Base-by-base conservation (phyloP, 2,888 invertebrate genomes). In the Drosophila hamatofila region DNA sequence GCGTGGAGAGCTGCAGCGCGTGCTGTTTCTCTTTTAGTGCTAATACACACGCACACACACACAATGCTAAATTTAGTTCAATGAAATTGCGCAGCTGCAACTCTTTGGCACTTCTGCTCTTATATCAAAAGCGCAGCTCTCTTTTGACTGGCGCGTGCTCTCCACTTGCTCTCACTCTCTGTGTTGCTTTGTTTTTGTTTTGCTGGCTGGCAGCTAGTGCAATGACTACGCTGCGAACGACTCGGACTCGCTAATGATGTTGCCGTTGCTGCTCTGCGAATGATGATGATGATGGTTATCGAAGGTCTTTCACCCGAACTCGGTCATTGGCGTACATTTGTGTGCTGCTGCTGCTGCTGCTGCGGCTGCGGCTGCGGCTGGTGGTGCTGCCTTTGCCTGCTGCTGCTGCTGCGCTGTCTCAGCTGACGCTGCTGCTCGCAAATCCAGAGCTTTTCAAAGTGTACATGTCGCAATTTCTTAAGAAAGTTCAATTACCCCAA, bases 231-330 rank as follows among this genome's bases (percentile, higher is more conserved):
- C 67, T 75, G 78, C 57, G 77, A 62, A 76, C 69, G 73, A 75
- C 72, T 76, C 79, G 70, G 67, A 77, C 77, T 79, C 80, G 72
- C 70, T 75, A 81, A 80, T 86, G 83, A 83, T 83, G 88, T 75
- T 86, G 79, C 81, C 82, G 75, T 81, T 81, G 76, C 90, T 81
- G 85, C 89, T 81, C 81, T 83, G 87, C 78, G 77, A 81, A 89
- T 88, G 84, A 91, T 89, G 90, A 91, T 88, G 90, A 92, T 91
- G 91, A 92, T 92, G 92, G 92, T 92, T 91, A 92, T 92, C 92
- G 92, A 93, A 93, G 93, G 93, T 93, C 93, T 93, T 93, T 93
- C 93, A 93, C 93, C 93, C 93, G 93, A 92, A 92, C 92, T 92
- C 93, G 93, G 93, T 93, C 93, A 93, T 93, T 93, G 93, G 93